Conservation (phyloP, 2,888 invertebrate species). For the Aleiodes alternator region DNA sequence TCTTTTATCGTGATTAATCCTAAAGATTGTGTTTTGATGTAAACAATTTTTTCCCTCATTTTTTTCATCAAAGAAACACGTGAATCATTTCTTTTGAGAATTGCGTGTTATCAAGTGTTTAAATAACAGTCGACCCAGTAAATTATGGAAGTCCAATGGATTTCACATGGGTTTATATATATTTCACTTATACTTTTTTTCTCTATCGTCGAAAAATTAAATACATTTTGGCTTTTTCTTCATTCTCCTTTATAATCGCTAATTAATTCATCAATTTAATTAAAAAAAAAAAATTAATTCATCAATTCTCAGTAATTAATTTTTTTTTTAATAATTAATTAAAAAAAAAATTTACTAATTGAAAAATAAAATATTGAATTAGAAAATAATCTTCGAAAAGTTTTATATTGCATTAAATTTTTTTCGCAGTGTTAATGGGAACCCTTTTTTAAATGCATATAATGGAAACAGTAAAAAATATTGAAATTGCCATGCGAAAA, state of each 20-base stretch:
- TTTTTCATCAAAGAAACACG: conserved; percentile 4
- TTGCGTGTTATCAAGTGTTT: conserved; percentile 3
- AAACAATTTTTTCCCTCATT: neutral
- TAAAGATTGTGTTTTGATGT: conserved; percentile 1
- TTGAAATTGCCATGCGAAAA: conserved; percentile 16
- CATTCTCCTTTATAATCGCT: neutral
- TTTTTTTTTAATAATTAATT: too few species aligned
- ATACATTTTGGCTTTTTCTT: conserved; percentile 29
- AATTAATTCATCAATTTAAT: neutral
- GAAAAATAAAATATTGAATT: conserved; percentile 27
- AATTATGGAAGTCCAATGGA: conserved; percentile 61
- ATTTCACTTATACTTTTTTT: too few species aligned
- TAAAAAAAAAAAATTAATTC: neutral
- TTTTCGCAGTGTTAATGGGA: conserved; percentile 5
- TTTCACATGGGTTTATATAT: conserved; percentile 49
- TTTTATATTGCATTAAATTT: neutral
- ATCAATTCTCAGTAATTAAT: conserved; percentile 1
- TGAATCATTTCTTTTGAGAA: conserved; percentile 28
- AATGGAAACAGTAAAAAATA: conserved; percentile 17
- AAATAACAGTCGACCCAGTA: conserved; percentile 49
- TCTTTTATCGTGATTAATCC: conserved; percentile 1
- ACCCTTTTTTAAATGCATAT: conserved; percentile 15
- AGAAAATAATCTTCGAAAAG: neutral
- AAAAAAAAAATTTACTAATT: conserved; percentile 21
- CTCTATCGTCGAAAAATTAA: conserved; percentile 46